A percentile compares a stretch with the other conserved stretches of the same genome.
These are phyloP conservation scores for Dione vanillae DNA, from an alignment of 2,888 invertebrate species.

Conservation along the genomic window DNA sequence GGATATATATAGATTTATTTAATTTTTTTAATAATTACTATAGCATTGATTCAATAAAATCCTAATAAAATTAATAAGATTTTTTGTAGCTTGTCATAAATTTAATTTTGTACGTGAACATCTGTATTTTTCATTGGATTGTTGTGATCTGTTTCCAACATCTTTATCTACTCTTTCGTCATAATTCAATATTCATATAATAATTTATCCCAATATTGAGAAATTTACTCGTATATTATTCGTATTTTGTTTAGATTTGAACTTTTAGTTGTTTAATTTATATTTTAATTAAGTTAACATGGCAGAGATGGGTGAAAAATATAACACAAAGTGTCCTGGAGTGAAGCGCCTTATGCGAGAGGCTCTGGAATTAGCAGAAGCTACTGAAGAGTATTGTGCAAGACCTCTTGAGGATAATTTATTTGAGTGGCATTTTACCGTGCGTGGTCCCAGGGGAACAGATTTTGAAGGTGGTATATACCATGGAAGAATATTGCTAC, in stretches of 20 bases:
- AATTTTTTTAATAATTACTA: too few relatives aligned
- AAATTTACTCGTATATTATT: constrained; percentile 24
- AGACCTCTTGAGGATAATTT: constrained; percentile 96
- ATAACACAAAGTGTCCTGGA: constrained; percentile 87
- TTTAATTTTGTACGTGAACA: constrained; percentile 21
- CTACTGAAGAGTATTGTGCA: constrained; percentile 95
- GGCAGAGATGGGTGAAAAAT: constrained; percentile 73
- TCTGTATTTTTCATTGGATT: constrained; percentile 48
- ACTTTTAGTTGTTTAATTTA: constrained; percentile 4
- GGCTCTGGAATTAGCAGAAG: constrained; percentile 92
- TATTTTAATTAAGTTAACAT: constrained; percentile 5
- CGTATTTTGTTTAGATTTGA: neutral
- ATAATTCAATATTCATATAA: constrained; percentile 20
- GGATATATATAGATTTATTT: too few relatives aligned
- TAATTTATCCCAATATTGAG: constrained; percentile 30
- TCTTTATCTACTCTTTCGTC: constrained; percentile 30
- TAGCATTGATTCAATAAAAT: too few relatives aligned
- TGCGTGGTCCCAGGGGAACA: constrained; percentile 93
- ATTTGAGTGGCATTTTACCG: constrained; percentile 99
- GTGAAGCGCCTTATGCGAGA: constrained; percentile 97
- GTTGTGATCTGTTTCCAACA: constrained; percentile 22
- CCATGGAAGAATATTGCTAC: constrained; percentile 95
- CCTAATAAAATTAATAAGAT: too few relatives aligned
- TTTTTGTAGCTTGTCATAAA: neutral
- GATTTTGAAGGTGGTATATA: constrained; percentile 96